phyloP scores from a whole-genome alignment of 1,140 invertebrate species.

The Ooceraea biroi region DNA sequence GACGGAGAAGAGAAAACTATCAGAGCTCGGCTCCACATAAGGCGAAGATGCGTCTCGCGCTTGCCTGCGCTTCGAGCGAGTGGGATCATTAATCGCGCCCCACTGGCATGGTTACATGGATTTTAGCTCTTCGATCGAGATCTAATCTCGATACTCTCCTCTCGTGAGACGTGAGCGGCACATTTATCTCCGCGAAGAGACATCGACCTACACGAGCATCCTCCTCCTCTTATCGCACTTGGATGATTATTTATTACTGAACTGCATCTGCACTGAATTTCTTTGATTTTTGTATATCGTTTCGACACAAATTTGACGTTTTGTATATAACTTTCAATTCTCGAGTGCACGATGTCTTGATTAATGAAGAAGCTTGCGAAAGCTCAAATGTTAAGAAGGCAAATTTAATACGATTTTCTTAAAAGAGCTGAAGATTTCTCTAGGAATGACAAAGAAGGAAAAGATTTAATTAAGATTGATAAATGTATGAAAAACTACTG shows the following conservation, averaged over 20 bases:
- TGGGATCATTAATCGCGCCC: conserved; percentile 53
- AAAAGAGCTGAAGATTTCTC: no score
- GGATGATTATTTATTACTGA: not conserved
- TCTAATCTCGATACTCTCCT: conserved; percentile 48
- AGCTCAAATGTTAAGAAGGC: no score
- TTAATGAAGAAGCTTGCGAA: no score
- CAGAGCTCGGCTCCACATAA: conserved; percentile 23
- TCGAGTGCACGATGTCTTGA: no score
- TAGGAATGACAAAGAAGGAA: no score
- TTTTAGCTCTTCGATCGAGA: conserved; percentile 53
- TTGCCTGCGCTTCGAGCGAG: conserved; percentile 14
- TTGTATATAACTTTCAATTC: no score
- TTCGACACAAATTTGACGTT: no score
- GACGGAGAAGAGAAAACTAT: conserved; percentile 7
- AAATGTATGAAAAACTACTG: no score
- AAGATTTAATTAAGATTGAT: no score
- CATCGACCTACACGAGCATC: not conserved
- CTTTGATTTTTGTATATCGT: no score
- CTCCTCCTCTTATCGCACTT: conserved; percentile 11
- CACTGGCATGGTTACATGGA: conserved; percentile 55
- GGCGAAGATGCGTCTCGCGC: conserved; percentile 18
- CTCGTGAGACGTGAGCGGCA: conserved; percentile 18
- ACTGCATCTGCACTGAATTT: not conserved
- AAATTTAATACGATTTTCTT: no score
- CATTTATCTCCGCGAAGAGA: conserved; percentile 25